These are phyloP conservation scores for Pipistrellus kuhlii DNA, from an alignment of 2,797 vertebrate species.

Conservation along the genomic window DNA sequence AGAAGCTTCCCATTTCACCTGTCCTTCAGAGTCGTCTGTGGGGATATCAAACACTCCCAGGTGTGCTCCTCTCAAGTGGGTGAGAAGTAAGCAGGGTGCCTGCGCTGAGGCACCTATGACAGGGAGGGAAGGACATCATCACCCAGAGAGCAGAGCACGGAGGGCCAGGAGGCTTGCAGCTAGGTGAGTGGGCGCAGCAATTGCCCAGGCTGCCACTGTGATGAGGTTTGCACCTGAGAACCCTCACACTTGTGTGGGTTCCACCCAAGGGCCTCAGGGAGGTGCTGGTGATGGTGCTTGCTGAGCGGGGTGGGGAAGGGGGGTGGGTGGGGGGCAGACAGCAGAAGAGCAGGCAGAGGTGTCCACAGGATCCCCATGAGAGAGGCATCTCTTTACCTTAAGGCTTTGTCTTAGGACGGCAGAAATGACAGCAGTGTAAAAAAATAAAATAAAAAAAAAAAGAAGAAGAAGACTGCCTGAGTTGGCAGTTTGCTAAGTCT, in stretches of 20 bases:
- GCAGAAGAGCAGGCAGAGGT: neutral
- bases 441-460: too few species aligned
- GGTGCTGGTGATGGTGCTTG: neutral
- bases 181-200: neutral
- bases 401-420: neutral
- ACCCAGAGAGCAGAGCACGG: neutral
- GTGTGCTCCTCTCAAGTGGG: neutral
- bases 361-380: accelerated
- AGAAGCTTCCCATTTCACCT: neutral
- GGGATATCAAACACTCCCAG: neutral
- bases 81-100: neutral
- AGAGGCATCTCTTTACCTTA: neutral
- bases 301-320: neutral
- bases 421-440: neutral
- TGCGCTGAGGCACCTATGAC: neutral
- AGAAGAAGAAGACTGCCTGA: neutral
- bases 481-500: neutral
- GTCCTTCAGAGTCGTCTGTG: neutral
- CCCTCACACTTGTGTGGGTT: neutral
- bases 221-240: neutral
- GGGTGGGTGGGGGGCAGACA: too few species aligned
- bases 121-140: neutral
- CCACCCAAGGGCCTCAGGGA: neutral
- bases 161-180: neutral
- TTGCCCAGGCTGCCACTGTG: neutral